These are phyloP conservation scores for Ivindomyrus marchei DNA, from an alignment of 2,113 vertebrate genomes.

Conservation along the genomic window DNA sequence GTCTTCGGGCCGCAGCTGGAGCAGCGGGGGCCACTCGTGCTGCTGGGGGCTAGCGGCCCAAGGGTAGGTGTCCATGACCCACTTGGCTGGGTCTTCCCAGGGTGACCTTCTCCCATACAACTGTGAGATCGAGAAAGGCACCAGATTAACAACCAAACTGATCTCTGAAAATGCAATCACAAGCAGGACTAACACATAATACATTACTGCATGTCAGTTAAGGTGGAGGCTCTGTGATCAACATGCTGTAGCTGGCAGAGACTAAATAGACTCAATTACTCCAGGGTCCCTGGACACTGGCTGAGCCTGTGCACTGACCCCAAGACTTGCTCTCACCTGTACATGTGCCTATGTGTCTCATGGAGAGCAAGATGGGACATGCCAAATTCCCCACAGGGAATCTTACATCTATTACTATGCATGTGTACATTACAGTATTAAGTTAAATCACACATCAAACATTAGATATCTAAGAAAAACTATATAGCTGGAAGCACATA, in stretches of 20 bases:
- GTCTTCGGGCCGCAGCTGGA: conserved; percentile 91
- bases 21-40: conserved; percentile 85
- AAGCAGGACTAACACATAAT: neutral
- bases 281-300: neutral
- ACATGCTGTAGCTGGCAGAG: neutral
- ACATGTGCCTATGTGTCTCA: neutral
- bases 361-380: neutral
- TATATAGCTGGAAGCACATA: neutral
- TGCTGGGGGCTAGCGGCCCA: conserved; percentile 78
- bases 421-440: neutral
- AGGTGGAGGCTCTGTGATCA: neutral
- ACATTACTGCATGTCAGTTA: neutral
- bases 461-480: neutral
- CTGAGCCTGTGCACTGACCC: neutral
- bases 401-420: neutral
- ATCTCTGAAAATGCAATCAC: neutral
- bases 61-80: conserved; percentile 93
- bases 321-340: neutral
- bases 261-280: neutral
- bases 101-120: conserved; percentile 83
- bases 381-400: neutral
- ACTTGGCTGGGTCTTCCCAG: conserved; percentile 94
- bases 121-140: conserved; percentile 47
- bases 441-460: neutral
- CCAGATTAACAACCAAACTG: neutral